Evolutionary conservation across 2,113 vertebrate species (phyloP), one percentile per base, ranked within the genome.

Genomic region (Eira barbara): DNA sequence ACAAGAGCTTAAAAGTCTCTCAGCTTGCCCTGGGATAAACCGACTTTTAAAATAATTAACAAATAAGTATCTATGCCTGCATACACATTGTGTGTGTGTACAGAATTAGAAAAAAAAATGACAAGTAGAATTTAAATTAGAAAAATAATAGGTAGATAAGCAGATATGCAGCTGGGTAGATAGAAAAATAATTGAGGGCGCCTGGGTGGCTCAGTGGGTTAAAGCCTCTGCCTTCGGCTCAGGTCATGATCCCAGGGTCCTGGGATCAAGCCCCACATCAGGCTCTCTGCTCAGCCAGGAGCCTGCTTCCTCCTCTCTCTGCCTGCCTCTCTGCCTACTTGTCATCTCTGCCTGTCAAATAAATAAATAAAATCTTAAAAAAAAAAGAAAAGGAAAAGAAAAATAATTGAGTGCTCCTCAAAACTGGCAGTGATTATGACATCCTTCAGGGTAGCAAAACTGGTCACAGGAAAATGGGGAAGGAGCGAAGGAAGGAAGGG

Each of bases 71-170:
- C 6, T 52, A 42, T 52, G 0, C 12, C 61, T 59, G 3, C 34
- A 18, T 20, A 45, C 45, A 6, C 3, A 85, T 23, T 39, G 4
- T 78, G 20, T 85, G 2, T 63, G 18, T 17, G 0, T 42, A 55
- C 14, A 86, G 45, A 63, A 65, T 86, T 86, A 93, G 27, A 85
- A 93, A 76, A 93, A 74, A 88, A 84, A 89, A 45, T 23, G 10
- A 34, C 1, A 78, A 7, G 3, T 31, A 89, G 15, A 36, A 7
- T 52, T 36, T 69, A 21, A 95, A 95, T 67, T 76, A 9, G n/a
- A 52, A 94, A 78, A 88, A 57, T 18, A 11, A 31, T 3, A 71
- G 8, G 2, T 49, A 69, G 18, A 65, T 21, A 61, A 31, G 27
- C 7, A 39, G 36, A 67, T 34, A 27, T 17, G 27, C 20, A 39